Evolutionary conservation across 2,888 invertebrate genomes (phyloP).

Genomic region (Drosophila austrosaltans): DNA sequence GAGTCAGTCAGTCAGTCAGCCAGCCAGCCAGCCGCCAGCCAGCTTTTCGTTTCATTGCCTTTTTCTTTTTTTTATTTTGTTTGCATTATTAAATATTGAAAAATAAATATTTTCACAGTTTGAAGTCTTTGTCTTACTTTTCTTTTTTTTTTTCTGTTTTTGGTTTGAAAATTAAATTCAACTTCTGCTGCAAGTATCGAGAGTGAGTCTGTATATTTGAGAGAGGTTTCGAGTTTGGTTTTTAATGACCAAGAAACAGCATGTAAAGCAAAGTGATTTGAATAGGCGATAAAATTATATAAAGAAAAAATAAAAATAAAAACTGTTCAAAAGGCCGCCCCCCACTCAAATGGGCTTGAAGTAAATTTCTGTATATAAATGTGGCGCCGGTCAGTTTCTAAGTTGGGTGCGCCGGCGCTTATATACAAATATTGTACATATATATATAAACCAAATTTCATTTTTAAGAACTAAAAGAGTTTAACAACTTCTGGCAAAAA

Average conservation of each 20-base stretch:
- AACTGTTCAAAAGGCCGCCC: too few species aligned
- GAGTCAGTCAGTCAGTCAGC: background rate
- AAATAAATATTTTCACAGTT: conserved; percentile 44
- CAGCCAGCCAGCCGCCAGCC: background rate
- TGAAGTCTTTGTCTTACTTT: conserved; percentile 26
- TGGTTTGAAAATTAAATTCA: too few species aligned
- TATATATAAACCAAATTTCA: too few species aligned
- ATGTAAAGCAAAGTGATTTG: conserved; percentile 12
- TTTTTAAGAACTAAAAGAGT: too few species aligned
- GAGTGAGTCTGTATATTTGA: background rate
- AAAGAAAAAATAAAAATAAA: too few species aligned
- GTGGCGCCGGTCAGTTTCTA: too few species aligned
- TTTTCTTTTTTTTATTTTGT: conserved; percentile 16
- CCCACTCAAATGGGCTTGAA: too few species aligned
- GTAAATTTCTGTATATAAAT: too few species aligned
- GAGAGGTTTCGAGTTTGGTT: conserved; percentile 15
- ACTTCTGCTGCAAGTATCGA: too few species aligned
- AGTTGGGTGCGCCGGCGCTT: too few species aligned
- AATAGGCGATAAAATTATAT: background rate
- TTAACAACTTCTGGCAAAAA: too few species aligned
- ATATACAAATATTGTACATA: too few species aligned
- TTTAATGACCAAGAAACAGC: conserved; percentile 8
- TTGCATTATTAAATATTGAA: conserved; percentile 46
- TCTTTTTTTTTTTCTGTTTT: background rate
- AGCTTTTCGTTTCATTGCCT: conserved; percentile 4